Evolutionary conservation across 2,888 invertebrate genomes (phyloP), one percentile per base, ranked within the genome.

Genomic region (Leucania comma): DNA sequence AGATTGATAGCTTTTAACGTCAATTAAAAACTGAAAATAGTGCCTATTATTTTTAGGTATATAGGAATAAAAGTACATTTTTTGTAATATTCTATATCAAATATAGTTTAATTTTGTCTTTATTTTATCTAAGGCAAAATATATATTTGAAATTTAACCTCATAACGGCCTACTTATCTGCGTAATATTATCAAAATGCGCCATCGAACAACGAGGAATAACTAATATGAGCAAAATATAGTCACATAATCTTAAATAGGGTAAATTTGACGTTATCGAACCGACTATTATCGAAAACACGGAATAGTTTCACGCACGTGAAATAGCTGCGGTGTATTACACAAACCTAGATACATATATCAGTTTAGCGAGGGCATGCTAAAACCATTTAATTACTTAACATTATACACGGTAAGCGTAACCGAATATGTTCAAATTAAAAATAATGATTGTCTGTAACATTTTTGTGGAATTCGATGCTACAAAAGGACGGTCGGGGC

Each of bases 401-500:
- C 26, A 68, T 64, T 60, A 53, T 63, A 14, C 74, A 88, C 81
- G 78, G 81, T 71, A 86, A 90, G 85, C 89, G 86, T 88, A 89
- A 87, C 89, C 83, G 83, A 88, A 84, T 83, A 78, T 57, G 56
- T 68, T 86, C 85, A 89, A 90, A 92, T 92, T 92, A 93, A 91
- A 92, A 91, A 91, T 92, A 93, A 93, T 93, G 90, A 92, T 90
- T 86, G 87, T 85, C 89, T 89, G 88, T 91, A 89, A 90, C 89
- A 92, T 90, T 91, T 67, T 89, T 92, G 88, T 92, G 93, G 94
- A 93, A 94, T 93, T 90, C 90, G 87, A 48, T 48, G 86, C 84
- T 90, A 93, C 90, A 94, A 95, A 94, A 93, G 92, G 92, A 92
- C 91, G 89, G 89, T 35, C 29, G 50, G 86, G 88, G 88, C 86